Evolutionary conservation across 2,113 vertebrate species (phyloP), one percentile per base, ranked within the genome.

Genomic region (Cebus imitator): DNA sequence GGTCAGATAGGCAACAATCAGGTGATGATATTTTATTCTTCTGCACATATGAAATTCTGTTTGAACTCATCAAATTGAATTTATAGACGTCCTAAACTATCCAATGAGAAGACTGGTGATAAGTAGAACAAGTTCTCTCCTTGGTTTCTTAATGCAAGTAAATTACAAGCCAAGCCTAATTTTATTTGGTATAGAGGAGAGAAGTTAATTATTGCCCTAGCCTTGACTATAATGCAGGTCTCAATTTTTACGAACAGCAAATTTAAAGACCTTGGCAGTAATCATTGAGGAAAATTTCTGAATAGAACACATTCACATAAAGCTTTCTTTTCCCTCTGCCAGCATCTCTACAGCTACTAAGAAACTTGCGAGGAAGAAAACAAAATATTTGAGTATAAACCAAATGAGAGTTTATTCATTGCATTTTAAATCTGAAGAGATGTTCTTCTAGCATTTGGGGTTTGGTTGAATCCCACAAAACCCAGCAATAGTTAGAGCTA

Each of bases 61-160:
- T 95, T 92, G 76, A 96, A 96, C 90, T 96, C 96, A 96, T 97
- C 95, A 93, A 92, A 92, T 48, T 92, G 91, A 97, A 97, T 97
- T 96, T 98, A 98, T 87, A 96, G 90, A 73, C 70, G 76, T 96
- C 78, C 50, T 97, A 96, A 96, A 90, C 80, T 61, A 85, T 45
- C 76, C 93, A 92, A 68, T 79, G 66, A 79, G 76, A 95, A 96
- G 70, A 92, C 6, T 25, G 58, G 35, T 8, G 87, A 7, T 92
- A 95, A 52, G 82, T 61, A 87, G 89, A 50, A 75, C 48, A 87
- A 89, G 57, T 86, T 90, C 13, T 58, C 57, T 80, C 50, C 90
- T 90, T 75, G 85, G 55, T 70, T 97, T 97, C 70, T 75, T 95
- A 97, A 96, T 75, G 72, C 45, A 97, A 95, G 64, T 92, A 93